Evolutionary conservation across 2,113 vertebrate genomes (phyloP), one percentile per base, ranked within the genome.

Genomic region (Mesocricetus auratus): DNA sequence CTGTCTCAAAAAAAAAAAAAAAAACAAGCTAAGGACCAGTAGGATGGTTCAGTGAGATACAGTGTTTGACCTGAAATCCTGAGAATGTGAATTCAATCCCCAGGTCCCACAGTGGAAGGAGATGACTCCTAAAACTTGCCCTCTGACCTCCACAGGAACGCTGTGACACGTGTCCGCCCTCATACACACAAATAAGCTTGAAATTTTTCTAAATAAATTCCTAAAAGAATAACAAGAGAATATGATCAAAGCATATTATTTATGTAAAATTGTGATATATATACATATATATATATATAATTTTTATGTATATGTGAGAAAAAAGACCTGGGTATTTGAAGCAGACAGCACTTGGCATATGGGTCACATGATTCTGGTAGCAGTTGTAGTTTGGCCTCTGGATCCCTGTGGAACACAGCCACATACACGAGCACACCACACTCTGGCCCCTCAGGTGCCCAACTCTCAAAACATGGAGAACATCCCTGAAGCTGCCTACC

Each of bases 341-440:
- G 60, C 53, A 47, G 69, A 81, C 2, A 39, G 39, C 39, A 31
- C 29, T 0, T 1, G 22, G 36, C 19, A 3, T 0, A 0, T 0
- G 24, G 26, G 33, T 86, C 16, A 0, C 0, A 13, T 5, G 81
- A 53, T 15, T 29, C 24, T 7, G 53, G 42, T 7, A 78, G 56
- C 92, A 83, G 15, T 22, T 15, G 26, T 7, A 56, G 45, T 17
- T 77, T 62, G 31, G 47, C 42, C 62, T 66, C 39, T 17, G 12
- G 29, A 26, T 60, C 78, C 22, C n/a, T 0, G 12, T 50, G 56
- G 16, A 24, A 53, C 11, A 2, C 0, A 17, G 64, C 33, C 1
- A 26, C 42, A 53, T 86, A 47, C 39, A 2, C 21, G 31, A 24
- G 10, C 60, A 62, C 24, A 17, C 24, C 58, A 31, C n/a, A 42